Conservation (phyloP, 2,888 invertebrate genomes). For the Ophion obscuratus region DNA sequence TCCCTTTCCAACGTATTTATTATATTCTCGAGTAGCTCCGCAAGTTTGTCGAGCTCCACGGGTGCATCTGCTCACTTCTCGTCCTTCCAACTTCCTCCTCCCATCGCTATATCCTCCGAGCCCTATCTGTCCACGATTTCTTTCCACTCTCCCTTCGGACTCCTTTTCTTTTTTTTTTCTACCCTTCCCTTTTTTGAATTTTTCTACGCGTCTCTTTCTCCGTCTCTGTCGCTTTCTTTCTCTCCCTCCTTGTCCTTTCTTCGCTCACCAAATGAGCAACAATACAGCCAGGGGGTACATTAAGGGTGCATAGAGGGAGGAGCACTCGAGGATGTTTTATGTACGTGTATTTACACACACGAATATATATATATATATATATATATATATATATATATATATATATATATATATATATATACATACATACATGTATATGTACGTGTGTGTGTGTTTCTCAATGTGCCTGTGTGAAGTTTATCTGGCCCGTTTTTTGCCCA, state of each 20-base stretch:
- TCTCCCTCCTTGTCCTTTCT: constrained; percentile 31
- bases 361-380: constrained; percentile 1
- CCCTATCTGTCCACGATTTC: constrained; percentile 19
- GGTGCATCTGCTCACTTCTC: constrained; percentile 61
- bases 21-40: constrained; percentile 58
- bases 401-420: too few species aligned
- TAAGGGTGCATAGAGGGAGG: constrained; percentile 79
- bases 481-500: constrained; percentile 50
- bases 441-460: too few species aligned
- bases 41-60: constrained; percentile 56
- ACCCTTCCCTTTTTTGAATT: constrained; percentile 33
- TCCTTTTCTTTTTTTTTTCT: constrained; percentile 4
- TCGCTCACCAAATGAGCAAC: constrained; percentile 80
- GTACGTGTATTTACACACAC: constrained; percentile 72
- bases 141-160: constrained; percentile 2
- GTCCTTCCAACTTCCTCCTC: constrained; percentile 63
- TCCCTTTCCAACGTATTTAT: constrained; percentile 52
- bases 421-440: background rate
- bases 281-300: constrained; percentile 75
- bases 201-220: constrained; percentile 44
- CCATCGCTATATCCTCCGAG: constrained; percentile 29
- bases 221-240: constrained; percentile 23
- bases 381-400: too few species aligned
- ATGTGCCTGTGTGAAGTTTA: constrained; percentile 25
- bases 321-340: constrained; percentile 81